phyloP scores from a whole-genome alignment of 1,140 invertebrate species.

The Agrypnia vestita region DNA sequence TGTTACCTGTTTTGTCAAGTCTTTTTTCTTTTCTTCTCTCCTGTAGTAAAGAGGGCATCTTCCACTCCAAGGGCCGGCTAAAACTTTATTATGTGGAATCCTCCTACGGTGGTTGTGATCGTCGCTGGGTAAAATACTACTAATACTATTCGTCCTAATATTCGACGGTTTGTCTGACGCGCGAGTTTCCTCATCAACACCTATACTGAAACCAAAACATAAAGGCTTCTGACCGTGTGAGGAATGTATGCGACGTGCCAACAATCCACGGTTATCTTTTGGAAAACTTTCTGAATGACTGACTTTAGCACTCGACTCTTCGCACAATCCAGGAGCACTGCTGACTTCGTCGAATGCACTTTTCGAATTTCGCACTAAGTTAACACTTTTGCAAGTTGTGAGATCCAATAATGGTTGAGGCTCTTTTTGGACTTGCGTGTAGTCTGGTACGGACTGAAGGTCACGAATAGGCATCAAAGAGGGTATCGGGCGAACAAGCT shows the following conservation, averaged over 20 bases:
- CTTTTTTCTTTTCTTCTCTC: conserved; percentile 25
- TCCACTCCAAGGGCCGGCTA: conserved; percentile 54
- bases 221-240: conserved; percentile 42
- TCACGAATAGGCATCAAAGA: conserved; percentile 54
- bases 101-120: conserved; percentile 19
- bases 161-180: not conserved
- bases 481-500: conserved; percentile 53
- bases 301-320: not conserved
- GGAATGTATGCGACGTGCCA: conserved; percentile 20
- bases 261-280: not conserved
- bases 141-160: not conserved
- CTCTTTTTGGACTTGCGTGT: not conserved
- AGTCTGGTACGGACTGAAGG: conserved; percentile 9
- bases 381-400: not conserved
- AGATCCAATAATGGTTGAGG: conserved; percentile 9
- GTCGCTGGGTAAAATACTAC: not conserved
- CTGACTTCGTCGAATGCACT: conserved; percentile 56
- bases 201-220: conserved; percentile 46
- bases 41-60: conserved; percentile 53
- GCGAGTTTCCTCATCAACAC: not conserved
- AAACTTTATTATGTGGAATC: conserved; percentile 52
- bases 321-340: conserved; percentile 20
- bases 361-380: conserved; percentile 42
- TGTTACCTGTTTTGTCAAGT: conserved; percentile 12
- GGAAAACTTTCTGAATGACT: not conserved